A percentile compares a stretch with the other conserved stretches of the same genome.
phyloP scores from a whole-genome alignment of 2,797 vertebrate genomes.

The Enteromius mattozi region DNA sequence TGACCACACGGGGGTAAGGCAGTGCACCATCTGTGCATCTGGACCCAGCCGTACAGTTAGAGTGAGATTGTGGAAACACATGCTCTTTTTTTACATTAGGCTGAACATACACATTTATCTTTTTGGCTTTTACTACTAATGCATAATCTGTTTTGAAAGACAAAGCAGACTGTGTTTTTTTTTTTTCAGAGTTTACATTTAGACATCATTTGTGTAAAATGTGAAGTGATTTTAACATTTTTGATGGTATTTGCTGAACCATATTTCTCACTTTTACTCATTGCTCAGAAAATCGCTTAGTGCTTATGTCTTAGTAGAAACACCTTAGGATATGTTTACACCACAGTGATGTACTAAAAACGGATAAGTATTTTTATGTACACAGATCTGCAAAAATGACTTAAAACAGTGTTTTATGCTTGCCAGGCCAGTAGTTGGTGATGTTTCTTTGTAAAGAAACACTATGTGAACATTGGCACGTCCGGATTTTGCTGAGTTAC shows the following conservation, averaged over 20 bases:
- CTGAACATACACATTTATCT: neutral
- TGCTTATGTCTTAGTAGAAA: too few relatives aligned
- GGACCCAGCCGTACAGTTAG: neutral
- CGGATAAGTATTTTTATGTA: neutral
- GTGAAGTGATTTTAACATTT: neutral
- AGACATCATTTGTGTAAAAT: slow-evolving; percentile 12
- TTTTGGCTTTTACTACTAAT: slow-evolving; percentile 17
- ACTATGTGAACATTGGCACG: neutral
- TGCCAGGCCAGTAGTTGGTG: neutral
- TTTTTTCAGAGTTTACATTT: slow-evolving; percentile 1
- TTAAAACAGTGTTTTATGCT: neutral
- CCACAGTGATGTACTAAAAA: neutral
- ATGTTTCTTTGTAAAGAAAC: neutral
- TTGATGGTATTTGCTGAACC: neutral
- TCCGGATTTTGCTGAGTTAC: too few relatives aligned
- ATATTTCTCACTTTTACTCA: neutral
- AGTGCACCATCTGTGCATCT: slow-evolving; percentile 77
- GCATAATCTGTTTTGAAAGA: neutral
- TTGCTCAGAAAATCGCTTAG: neutral
- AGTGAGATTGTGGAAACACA: neutral
- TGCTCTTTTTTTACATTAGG: slow-evolving; percentile 12
- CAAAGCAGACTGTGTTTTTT: neutral
- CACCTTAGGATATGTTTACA: neutral
- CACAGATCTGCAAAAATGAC: neutral
- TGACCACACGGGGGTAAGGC: slow-evolving; percentile 60